Evolutionary conservation across 2,797 vertebrate species (phyloP).

Genomic region (Sus cebifrons): DNA sequence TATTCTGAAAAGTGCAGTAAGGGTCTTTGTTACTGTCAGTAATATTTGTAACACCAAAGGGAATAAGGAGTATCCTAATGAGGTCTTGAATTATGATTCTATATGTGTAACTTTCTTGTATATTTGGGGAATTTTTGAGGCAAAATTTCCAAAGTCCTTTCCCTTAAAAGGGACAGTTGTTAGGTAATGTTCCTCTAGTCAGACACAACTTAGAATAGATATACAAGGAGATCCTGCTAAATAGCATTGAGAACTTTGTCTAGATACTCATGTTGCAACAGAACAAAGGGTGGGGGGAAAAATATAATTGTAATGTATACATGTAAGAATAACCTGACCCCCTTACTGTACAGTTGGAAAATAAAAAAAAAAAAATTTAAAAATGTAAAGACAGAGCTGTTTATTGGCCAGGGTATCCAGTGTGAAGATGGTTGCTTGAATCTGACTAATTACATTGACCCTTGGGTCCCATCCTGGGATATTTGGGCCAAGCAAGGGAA

Average conservation of each 20-base stretch:
- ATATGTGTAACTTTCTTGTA: background rate
- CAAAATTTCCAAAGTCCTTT: background rate
- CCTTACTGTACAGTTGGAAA: too few species aligned
- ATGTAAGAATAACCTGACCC: too few species aligned
- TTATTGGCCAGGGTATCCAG: background rate
- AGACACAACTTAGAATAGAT: too few species aligned
- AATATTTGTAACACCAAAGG: background rate
- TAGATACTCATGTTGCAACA: too few species aligned
- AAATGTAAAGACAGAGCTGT: background rate
- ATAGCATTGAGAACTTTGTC: too few species aligned
- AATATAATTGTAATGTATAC: too few species aligned
- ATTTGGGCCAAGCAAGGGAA: background rate
- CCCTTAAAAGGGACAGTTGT: background rate
- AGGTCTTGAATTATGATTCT: background rate
- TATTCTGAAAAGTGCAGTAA: constrained; percentile 6
- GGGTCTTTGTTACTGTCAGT: background rate
- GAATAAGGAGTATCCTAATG: background rate
- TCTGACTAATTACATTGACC: background rate
- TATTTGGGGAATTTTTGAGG: background rate
- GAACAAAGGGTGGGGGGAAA: too few species aligned
- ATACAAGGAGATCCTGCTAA: too few species aligned
- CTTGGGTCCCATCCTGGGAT: background rate
- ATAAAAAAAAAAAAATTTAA: too few species aligned
- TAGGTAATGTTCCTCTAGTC: background rate
- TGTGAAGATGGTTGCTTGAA: background rate